Percentiles rank a stretch among this genome's conserved stretches.
Evolutionary conservation across 2,797 vertebrate species (phyloP).

Genomic region (Morelia viridis): DNA sequence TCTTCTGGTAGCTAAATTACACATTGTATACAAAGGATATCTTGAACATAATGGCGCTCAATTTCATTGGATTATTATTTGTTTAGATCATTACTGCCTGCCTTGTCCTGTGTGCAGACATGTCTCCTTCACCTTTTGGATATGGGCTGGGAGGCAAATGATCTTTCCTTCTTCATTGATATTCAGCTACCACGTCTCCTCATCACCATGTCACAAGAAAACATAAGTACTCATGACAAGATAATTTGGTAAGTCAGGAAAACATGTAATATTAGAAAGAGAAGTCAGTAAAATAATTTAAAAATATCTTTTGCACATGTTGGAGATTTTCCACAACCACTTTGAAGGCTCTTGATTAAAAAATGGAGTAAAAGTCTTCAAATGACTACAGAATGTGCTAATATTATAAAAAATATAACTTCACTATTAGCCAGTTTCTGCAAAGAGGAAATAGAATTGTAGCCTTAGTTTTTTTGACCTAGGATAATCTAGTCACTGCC

Average conservation of each 20-base stretch:
- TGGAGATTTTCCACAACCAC: neutral
- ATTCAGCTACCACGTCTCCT: slow-evolving; percentile 91
- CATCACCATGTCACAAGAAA: slow-evolving; percentile 91
- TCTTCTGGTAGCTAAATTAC: neutral
- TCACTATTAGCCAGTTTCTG: neutral
- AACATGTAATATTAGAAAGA: neutral
- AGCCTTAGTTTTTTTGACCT: neutral
- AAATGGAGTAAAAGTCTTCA: accelerated
- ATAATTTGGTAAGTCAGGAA: slow-evolving; percentile 84
- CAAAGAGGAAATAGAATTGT: neutral
- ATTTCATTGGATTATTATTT: neutral
- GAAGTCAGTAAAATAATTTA: neutral
- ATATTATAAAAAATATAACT: neutral
- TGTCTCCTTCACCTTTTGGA: slow-evolving; percentile 91
- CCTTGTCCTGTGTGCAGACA: slow-evolving; percentile 93
- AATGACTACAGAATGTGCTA: neutral
- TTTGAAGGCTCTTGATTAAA: neutral
- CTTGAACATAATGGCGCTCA: neutral
- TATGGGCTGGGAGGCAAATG: slow-evolving; percentile 92
- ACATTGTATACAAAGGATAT: neutral
- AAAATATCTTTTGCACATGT: neutral
- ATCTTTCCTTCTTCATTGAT: slow-evolving; percentile 87
- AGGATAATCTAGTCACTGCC: neutral
- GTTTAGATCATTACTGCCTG: slow-evolving; percentile 87
- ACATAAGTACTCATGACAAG: slow-evolving; percentile 93